phyloP scores from a whole-genome alignment of 2,888 invertebrate species.

The Oasisia sp. region DNA sequence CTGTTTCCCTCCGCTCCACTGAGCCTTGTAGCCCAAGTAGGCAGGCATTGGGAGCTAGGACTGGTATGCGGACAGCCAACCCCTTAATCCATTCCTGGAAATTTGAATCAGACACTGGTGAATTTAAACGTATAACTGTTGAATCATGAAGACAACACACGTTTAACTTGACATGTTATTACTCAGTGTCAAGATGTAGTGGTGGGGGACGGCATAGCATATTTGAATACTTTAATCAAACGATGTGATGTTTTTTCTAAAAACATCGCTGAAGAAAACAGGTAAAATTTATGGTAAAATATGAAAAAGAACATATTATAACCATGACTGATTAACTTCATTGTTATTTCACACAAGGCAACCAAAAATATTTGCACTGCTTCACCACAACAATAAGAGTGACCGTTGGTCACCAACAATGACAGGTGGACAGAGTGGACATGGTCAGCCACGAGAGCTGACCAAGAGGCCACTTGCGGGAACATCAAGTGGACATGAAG shows the following conservation, averaged over 20 bases:
- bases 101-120: neutral
- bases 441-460: neutral
- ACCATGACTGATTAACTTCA: no score
- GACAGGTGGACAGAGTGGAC: constrained; percentile 3
- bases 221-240: no score
- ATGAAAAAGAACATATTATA: no score
- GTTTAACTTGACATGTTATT: no score
- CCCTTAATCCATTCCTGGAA: neutral
- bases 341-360: no score
- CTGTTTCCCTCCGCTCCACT: neutral
- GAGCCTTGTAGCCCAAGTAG: neutral
- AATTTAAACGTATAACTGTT: neutral
- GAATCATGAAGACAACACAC: no score
- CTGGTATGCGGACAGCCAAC: neutral
- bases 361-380: neutral
- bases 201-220: no score
- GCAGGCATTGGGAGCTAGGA: neutral
- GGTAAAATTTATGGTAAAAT: no score
- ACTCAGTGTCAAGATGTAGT: no score
- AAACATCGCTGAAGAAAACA: no score
- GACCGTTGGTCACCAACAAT: neutral
- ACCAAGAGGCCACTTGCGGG: neutral
- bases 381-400: neutral
- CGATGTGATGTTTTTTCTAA: no score
- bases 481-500: neutral